These are phyloP conservation scores for Onychostruthus taczanowskii DNA, from an alignment of 2,113 vertebrate genomes.

Conservation along the genomic window DNA sequence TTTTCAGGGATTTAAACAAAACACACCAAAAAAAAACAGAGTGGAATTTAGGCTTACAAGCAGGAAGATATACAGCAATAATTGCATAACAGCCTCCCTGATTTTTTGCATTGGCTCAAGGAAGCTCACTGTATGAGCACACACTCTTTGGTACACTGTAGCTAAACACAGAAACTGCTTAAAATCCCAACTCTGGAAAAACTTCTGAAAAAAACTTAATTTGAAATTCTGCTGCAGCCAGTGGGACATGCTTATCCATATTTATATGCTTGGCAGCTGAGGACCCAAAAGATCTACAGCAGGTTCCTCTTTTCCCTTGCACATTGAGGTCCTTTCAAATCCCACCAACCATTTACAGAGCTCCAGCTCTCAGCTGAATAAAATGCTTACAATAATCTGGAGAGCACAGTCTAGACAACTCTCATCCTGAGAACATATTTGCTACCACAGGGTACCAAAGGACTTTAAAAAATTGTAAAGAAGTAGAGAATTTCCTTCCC, in stretches of 20 bases:
- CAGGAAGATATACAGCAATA: not conserved
- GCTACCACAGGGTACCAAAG: not conserved
- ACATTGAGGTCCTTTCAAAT: not conserved
- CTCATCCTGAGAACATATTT: not conserved
- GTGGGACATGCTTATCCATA: not conserved
- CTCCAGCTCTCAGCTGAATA: not conserved
- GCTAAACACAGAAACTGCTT: not conserved
- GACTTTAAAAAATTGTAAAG: not conserved
- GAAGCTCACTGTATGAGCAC: not conserved
- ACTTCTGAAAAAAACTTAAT: not conserved
- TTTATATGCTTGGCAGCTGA: not conserved
- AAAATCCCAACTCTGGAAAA: not conserved
- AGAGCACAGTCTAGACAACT: not conserved
- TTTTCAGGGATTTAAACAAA: slow-evolving; percentile 22
- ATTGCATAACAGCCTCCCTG: slow-evolving; percentile 15
- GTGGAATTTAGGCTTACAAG: not conserved
- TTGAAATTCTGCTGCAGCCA: not conserved
- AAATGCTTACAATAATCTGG: not conserved
- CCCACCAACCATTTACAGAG: not conserved
- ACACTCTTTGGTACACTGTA: not conserved
- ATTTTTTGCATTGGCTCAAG: not conserved
- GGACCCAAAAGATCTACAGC: not conserved
- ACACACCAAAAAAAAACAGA: not conserved
- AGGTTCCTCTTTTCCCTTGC: not conserved
- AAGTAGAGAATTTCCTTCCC: not conserved